A percentile compares a stretch with the other conserved stretches of the same genome.
phyloP scores from a whole-genome alignment of 2,113 vertebrate species.

The Circaetus cinerascens region DNA sequence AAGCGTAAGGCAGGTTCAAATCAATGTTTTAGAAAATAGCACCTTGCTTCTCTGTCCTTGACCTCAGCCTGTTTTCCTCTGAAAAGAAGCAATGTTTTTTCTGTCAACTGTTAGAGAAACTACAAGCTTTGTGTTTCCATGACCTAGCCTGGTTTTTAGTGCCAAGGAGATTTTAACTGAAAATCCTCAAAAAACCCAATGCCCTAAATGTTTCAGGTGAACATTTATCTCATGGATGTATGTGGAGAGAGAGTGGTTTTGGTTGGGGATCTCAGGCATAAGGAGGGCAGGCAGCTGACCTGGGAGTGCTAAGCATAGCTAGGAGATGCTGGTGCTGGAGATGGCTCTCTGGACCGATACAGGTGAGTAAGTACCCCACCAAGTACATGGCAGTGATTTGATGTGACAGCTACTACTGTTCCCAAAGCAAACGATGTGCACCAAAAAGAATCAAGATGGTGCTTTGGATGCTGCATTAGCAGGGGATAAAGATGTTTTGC shows the following conservation, averaged over 20 bases:
- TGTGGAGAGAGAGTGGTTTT: not conserved
- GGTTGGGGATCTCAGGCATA: not conserved
- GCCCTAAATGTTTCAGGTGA: not conserved
- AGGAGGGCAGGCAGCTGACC: not conserved
- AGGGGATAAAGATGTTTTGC: not conserved
- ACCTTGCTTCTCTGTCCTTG: constrained; percentile 18
- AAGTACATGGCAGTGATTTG: not conserved
- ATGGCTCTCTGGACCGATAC: not conserved
- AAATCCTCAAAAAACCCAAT: not conserved
- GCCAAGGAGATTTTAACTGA: not conserved
- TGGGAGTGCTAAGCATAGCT: not conserved
- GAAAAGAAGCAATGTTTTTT: not conserved
- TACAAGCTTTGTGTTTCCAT: not conserved
- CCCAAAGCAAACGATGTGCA: not conserved
- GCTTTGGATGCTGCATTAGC: not conserved
- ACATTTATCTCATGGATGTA: not conserved
- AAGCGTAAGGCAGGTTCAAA: constrained; percentile 6
- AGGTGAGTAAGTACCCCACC: not conserved
- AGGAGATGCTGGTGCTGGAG: not conserved
- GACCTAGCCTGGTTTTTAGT: not conserved
- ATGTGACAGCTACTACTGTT: not conserved
- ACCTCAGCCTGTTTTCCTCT: not conserved
- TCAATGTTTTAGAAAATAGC: constrained; percentile 21
- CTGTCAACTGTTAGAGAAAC: not conserved
- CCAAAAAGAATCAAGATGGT: not conserved